A percentile compares a stretch with the other conserved stretches of the same genome.
Conservation (phyloP, 2,113 vertebrate genomes). For the Hoplias malabaricus region DNA sequence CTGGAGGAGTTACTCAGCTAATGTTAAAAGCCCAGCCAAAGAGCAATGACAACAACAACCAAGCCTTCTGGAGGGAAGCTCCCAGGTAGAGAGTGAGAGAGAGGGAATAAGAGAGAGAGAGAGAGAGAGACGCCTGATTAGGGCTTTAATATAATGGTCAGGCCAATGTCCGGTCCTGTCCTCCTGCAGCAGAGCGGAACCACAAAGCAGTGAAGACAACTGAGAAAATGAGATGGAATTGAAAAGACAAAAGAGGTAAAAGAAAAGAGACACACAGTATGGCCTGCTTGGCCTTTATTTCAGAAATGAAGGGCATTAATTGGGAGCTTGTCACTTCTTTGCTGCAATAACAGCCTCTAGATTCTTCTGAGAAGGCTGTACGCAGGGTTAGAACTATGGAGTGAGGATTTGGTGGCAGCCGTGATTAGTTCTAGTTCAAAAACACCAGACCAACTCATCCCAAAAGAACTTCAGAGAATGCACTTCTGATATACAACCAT, state of each 20-base stretch:
- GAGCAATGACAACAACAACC: slow-evolving; percentile 49
- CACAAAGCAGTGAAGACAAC: not conserved
- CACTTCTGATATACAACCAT: no score
- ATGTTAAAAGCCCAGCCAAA: slow-evolving; percentile 18
- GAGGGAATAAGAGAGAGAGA: not conserved
- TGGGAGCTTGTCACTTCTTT: no score
- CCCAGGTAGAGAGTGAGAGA: not conserved
- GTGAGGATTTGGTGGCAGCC: no score
- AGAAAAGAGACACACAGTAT: not conserved
- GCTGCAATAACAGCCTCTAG: no score
- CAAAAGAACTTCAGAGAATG: no score
- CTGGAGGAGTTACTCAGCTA: slow-evolving; percentile 40
- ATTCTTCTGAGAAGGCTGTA: no score
- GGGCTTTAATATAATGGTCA: slow-evolving; percentile 17
- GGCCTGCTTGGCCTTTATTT: no score
- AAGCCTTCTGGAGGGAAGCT: slow-evolving; percentile 4
- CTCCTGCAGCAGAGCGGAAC: slow-evolving; percentile 3
- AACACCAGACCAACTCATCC: no score
- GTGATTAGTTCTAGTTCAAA: no score
- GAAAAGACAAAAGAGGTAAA: not conserved
- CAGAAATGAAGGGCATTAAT: no score
- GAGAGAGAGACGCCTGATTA: slow-evolving; percentile 39
- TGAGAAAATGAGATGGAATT: not conserved
- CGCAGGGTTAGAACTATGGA: no score
- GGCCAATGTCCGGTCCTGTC: slow-evolving; percentile 16